Percentiles rank a stretch among this genome's conserved stretches.
Conservation (phyloP, 64 coral and sea anemone species). For the Trachythela sp. region DNA sequence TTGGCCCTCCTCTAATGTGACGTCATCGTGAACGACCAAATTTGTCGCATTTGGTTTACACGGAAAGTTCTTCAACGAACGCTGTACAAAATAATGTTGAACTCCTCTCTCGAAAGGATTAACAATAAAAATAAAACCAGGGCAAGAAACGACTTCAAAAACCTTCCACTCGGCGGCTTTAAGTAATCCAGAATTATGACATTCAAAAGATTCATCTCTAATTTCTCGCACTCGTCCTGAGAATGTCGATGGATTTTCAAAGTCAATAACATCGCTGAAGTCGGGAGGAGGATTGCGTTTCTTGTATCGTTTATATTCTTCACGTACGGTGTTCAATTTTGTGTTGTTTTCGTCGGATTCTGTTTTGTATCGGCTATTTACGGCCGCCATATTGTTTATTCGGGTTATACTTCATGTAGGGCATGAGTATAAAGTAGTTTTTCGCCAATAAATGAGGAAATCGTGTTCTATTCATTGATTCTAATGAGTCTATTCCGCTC, state of each 20-base stretch:
- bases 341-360: not conserved
- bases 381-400: not conserved
- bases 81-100: conserved; percentile 19
- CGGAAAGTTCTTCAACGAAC: not conserved
- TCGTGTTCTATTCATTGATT: no score
- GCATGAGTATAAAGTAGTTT: no score
- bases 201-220: not conserved
- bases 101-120: conserved; percentile 7
- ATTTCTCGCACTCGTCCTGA: conserved; percentile 44
- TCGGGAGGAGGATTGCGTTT: conserved; percentile 81
- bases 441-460: no score
- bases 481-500: no score
- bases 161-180: not conserved
- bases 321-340: conserved; percentile 45
- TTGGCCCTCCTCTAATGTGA: not conserved
- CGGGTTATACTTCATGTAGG: not conserved
- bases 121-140: conserved; percentile 6
- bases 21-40: not conserved
- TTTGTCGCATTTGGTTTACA: conserved; percentile 13
- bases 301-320: conserved; percentile 95
- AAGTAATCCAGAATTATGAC: not conserved
- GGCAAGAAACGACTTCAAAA: conserved; percentile 1
- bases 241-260: conserved; percentile 63
- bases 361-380: not conserved
- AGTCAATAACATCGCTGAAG: conserved; percentile 86